A percentile compares a stretch with the other conserved stretches of the same genome.
These are phyloP conservation scores for Steinernema hermaphroditum DNA, from an alignment of 2,888 invertebrate species.

Conservation along the genomic window DNA sequence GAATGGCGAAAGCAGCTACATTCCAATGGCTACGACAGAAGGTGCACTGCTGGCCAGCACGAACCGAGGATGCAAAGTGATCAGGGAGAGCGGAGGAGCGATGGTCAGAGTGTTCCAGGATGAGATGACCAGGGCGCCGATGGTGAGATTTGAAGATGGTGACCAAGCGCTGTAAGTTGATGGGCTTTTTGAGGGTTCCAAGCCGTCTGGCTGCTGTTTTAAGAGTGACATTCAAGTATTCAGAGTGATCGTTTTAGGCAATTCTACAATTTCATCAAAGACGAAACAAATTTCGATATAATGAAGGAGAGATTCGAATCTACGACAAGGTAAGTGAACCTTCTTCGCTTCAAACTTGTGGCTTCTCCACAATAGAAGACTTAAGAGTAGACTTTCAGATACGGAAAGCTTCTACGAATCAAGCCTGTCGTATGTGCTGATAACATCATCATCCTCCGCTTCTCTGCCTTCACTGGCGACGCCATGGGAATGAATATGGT, in stretches of 20 bases:
- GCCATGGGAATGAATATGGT: conserved; percentile 99
- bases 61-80: conserved; percentile 90
- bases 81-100: conserved; percentile 77
- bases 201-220: no score
- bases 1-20: conserved; percentile 69
- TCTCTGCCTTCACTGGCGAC: conserved; percentile 92
- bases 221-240: not conserved
- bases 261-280: conserved; percentile 76
- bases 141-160: conserved; percentile 71
- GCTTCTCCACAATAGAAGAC: no score
- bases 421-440: conserved; percentile 85
- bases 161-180: conserved; percentile 54
- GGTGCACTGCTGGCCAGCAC: conserved; percentile 96
- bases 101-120: conserved; percentile 83
- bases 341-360: no score
- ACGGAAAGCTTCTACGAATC: conserved; percentile 81
- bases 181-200: no score
- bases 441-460: conserved; percentile 83
- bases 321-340: conserved; percentile 73
- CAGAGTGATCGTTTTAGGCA: not conserved
- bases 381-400: conserved; percentile 69
- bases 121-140: conserved; percentile 96
- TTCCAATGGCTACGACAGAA: conserved; percentile 99
- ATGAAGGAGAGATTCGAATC: conserved; percentile 86
- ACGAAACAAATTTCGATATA: conserved; percentile 77